Percentiles rank a stretch among this genome's conserved stretches.
Evolutionary conservation across 2,113 vertebrate species (phyloP).

Genomic region (Clarias macrocephalus): DNA sequence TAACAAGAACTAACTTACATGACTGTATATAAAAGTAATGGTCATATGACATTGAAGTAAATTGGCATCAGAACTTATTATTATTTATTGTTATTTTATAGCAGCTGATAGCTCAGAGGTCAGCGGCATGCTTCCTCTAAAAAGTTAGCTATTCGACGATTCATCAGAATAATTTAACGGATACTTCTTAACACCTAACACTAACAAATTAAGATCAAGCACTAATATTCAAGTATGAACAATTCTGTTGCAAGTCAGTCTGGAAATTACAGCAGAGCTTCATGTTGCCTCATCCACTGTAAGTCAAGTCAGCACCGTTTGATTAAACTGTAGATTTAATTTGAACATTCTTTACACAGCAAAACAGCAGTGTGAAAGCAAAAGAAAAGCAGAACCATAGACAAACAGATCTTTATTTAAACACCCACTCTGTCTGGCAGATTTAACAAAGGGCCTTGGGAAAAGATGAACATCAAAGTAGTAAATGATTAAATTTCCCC

Average conservation of each 20-base stretch:
- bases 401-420: constrained; percentile 12
- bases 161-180: not conserved
- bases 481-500: constrained; percentile 28
- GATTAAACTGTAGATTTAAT: not conserved
- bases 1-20: too few relatives aligned
- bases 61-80: not conserved
- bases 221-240: not conserved
- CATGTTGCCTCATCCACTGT: not conserved
- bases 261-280: not conserved
- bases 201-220: not conserved
- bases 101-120: not conserved
- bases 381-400: not conserved
- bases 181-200: not conserved
- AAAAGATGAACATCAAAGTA: constrained; percentile 40
- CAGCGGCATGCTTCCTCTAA: not conserved
- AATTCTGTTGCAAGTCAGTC: not conserved
- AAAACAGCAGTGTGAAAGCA: not conserved
- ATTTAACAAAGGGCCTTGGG: constrained; percentile 33
- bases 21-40: not conserved
- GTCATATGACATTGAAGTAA: not conserved
- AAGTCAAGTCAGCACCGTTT: not conserved
- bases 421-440: constrained; percentile 16
- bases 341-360: not conserved
- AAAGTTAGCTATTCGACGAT: not conserved
- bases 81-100: not conserved